These are phyloP conservation scores for Redunca redunca DNA, from an alignment of 2,113 vertebrate genomes.

Conservation along the genomic window DNA sequence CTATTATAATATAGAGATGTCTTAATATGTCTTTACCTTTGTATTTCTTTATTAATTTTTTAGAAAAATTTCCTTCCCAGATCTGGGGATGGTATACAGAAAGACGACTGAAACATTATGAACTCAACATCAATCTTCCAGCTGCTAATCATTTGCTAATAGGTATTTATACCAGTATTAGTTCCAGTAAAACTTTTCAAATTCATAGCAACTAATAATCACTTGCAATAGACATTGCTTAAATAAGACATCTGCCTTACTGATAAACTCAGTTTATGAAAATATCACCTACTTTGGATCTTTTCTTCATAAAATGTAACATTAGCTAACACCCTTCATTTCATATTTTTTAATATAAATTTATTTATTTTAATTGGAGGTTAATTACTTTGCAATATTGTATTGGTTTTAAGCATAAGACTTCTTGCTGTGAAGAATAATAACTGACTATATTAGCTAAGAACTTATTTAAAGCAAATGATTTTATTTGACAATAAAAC, in stretches of 20 bases:
- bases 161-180: neutral
- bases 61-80: neutral
- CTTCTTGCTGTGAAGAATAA: neutral
- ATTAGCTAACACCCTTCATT: neutral
- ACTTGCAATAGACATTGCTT: neutral
- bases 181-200: neutral
- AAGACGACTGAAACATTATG: neutral
- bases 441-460: neutral
- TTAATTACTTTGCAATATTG: too few relatives aligned
- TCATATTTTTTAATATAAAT: neutral
- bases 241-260: neutral
- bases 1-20: neutral
- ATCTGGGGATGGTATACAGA: neutral
- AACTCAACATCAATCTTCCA: neutral
- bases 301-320: neutral
- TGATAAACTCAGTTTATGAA: neutral
- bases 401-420: neutral
- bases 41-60: neutral
- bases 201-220: neutral
- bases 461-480: neutral
- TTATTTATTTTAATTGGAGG: too few relatives aligned
- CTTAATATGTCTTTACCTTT: neutral
- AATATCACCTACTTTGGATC: neutral
- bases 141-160: neutral
- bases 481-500: neutral